Base-by-base conservation (phyloP, 1,140 invertebrate species). In the Danaus plexippus region DNA sequence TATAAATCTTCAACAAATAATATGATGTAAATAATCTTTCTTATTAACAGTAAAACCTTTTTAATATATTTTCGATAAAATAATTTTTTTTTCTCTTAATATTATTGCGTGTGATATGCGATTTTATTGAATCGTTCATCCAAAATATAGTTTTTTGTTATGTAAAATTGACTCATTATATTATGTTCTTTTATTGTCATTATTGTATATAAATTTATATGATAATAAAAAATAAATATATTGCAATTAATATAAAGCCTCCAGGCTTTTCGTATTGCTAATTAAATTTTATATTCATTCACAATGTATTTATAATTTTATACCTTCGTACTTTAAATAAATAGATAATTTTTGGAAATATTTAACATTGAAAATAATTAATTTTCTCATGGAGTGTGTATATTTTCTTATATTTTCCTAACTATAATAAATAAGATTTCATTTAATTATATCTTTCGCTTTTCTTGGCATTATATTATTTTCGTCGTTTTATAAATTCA, bases 31-130 rank as follows among this genome's bases (percentile, higher is more conserved):
- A 47, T 42, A 41, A 22, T 47, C 44, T 54, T 51, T 55, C 11
- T 44, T 46, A 44, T n/a, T 56, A 50, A 52, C 51, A 62, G 52
- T 63, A 59, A 47, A 63, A 49, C 55, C 42, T 49, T 57, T 56
- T 12, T 59, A 12, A 53, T 59, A 46, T 54, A 12, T 15, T 11
- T 46, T 54, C 41, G 44, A 54, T 12, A 41, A 54, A 52, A 54
- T 69, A 66, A 69, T 62, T 64, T 15, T 55, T 59, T 59, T 48
- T 12, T 56, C 11, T 12, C 47, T 56, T 56, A 50, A 42, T 48
- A 48, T 61, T 69, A 72, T 67, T 72, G 72, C 67, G 62, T 54
- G 45, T 75, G 69, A 75, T 75, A 75, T 75, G 72, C 66, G 18
- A 59, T 52, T 53, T 47, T 41, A 44, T 64, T 59, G 18, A 54